Conservation (phyloP, 2,113 vertebrate genomes). For the Mormyrus iriodes region DNA sequence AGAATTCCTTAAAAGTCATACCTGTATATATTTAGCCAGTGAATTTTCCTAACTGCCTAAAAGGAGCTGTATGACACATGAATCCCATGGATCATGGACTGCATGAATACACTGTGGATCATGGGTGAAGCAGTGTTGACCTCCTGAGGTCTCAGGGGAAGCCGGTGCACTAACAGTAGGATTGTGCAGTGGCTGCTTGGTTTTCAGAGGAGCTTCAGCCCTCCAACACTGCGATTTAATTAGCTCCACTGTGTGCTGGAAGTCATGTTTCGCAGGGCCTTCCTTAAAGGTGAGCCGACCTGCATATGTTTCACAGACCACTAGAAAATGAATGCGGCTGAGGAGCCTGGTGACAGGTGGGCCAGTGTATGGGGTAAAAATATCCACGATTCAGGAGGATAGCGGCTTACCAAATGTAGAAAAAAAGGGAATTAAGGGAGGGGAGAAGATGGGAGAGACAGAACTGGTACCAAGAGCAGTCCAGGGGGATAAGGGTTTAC, state of each 20-base stretch:
- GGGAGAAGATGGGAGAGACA: neutral
- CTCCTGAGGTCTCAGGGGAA: conserved; percentile 51
- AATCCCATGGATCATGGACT: neutral
- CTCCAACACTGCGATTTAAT: conserved; percentile 57
- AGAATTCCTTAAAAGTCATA: neutral
- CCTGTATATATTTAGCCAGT: neutral
- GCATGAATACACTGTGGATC: neutral
- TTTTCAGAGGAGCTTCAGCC: conserved; percentile 46
- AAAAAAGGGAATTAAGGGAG: neutral
- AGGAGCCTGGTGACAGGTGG: conserved; percentile 43
- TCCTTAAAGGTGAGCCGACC: conserved; percentile 41
- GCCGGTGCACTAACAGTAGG: conserved; percentile 43
- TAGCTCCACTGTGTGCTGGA: conserved; percentile 54
- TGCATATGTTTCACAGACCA: conserved; percentile 34
- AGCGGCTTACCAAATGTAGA: neutral
- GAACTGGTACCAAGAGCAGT: neutral
- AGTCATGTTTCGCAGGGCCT: neutral
- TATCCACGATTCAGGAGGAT: conserved; percentile 14
- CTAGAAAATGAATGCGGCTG: conserved; percentile 39
- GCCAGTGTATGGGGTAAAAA: conserved; percentile 36
- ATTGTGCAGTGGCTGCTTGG: conserved; percentile 50
- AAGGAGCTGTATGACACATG: neutral
- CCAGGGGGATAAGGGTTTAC: neutral
- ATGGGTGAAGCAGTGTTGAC: conserved; percentile 45
- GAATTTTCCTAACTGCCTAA: neutral